Evolutionary conservation across 2,888 invertebrate species (phyloP).

Genomic region (Pharmacophagus antenor): DNA sequence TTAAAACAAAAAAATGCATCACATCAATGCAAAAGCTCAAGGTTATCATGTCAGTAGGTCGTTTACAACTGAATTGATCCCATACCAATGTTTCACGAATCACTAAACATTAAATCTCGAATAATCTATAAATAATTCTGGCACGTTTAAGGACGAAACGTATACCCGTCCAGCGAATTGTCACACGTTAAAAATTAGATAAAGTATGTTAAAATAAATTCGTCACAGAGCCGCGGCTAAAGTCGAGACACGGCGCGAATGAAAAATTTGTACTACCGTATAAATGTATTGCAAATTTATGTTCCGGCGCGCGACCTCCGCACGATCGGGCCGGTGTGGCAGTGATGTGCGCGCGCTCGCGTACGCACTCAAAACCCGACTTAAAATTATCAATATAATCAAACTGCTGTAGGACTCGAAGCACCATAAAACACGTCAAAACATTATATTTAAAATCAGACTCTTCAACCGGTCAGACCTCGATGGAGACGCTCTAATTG

Average conservation of each 20-base stretch:
- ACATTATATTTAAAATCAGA: slow-evolving; percentile 41
- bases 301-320: slow-evolving; percentile 42
- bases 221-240: slow-evolving; percentile 59
- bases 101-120: slow-evolving; percentile 32
- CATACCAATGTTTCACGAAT: slow-evolving; percentile 15
- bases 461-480: slow-evolving; percentile 26
- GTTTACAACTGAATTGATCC: slow-evolving; percentile 24
- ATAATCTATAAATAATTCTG: slow-evolving; percentile 72
- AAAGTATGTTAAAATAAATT: slow-evolving; percentile 53
- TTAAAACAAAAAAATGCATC: slow-evolving; percentile 50
- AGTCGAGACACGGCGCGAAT: slow-evolving; percentile 48
- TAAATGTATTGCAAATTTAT: slow-evolving; percentile 45
- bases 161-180: slow-evolving; percentile 53
- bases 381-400: slow-evolving; percentile 45
- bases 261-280: slow-evolving; percentile 68
- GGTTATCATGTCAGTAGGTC: slow-evolving; percentile 8
- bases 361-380: slow-evolving; percentile 5
- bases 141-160: slow-evolving; percentile 69
- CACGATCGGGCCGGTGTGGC: too few species aligned
- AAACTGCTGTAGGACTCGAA: slow-evolving; percentile 56
- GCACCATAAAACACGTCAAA: slow-evolving; percentile 59
- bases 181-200: slow-evolving; percentile 51
- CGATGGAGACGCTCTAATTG: slow-evolving; percentile 4
- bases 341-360: slow-evolving; percentile 26
- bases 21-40: slow-evolving; percentile 45